A percentile compares a stretch with the other conserved stretches of the same genome.
Conservation (phyloP, 2,797 vertebrate genomes). For the Enteromius trimaculatus region DNA sequence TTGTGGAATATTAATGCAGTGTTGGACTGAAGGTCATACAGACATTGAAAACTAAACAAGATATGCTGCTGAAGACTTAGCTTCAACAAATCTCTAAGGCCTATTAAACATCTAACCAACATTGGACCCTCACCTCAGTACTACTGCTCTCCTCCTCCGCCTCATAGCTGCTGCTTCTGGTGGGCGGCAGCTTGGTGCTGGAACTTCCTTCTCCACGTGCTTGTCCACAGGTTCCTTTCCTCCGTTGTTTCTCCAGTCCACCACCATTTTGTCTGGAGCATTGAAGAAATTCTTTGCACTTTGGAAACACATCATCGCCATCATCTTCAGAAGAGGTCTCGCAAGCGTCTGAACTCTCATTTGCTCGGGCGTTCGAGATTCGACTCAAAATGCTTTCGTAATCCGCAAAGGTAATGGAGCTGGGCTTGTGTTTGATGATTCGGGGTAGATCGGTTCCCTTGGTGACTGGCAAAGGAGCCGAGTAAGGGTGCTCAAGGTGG, state of each 20-base stretch:
- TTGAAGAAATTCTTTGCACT: conserved; percentile 57
- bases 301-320: conserved; percentile 67
- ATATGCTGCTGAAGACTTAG: background rate
- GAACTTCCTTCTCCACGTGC: conserved; percentile 1
- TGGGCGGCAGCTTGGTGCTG: background rate
- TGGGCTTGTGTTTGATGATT: conserved; percentile 79
- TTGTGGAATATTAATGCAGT: background rate
- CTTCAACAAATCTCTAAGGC: conserved; percentile 10
- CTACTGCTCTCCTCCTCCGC: conserved; percentile 65
- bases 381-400: conserved; percentile 28
- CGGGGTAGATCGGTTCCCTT: conserved; percentile 65
- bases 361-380: conserved; percentile 55
- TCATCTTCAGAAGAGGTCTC: conserved; percentile 71
- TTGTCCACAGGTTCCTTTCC: conserved; percentile 48
- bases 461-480: conserved; percentile 15
- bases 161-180: conserved; percentile 60
- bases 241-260: conserved; percentile 64
- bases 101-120: background rate
- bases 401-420: conserved; percentile 81
- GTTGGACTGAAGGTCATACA: background rate
- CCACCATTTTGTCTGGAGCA: conserved; percentile 57
- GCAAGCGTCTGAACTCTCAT: conserved; percentile 69
- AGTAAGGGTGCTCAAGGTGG: background rate
- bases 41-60: background rate
- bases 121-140: conserved; percentile 61